Evolutionary conservation across 1,140 invertebrate species (phyloP).

Genomic region (Halictus rubicundus): DNA sequence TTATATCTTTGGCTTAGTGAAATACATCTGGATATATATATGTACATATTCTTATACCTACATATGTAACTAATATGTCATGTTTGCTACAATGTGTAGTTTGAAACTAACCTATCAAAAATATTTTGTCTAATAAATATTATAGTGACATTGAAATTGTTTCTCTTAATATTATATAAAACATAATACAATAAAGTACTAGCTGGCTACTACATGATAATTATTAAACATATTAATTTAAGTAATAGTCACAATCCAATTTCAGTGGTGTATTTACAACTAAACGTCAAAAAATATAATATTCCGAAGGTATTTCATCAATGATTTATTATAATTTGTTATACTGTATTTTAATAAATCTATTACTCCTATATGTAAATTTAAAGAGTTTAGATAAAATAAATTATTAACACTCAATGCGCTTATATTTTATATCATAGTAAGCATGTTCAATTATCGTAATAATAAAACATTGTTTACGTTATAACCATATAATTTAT

Average conservation of each 20-base stretch:
- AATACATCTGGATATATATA: too few species aligned
- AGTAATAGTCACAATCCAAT: not conserved
- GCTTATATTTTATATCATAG: not conserved
- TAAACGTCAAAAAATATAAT: not conserved
- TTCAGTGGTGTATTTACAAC: not conserved
- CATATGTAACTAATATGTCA: not conserved
- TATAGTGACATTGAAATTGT: not conserved
- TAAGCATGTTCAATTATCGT: not conserved
- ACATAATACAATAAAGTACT: not conserved
- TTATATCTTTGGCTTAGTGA: too few species aligned
- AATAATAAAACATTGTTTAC: not conserved
- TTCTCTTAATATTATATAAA: not conserved
- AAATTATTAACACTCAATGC: not conserved
- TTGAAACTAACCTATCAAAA: slow-evolving; percentile 4
- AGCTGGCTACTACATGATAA: not conserved
- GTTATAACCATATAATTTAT: not conserved
- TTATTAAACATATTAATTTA: not conserved
- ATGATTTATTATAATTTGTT: not conserved
- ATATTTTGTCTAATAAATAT: not conserved
- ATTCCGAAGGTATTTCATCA: not conserved
- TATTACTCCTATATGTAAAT: not conserved
- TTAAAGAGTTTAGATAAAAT: not conserved
- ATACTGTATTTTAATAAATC: not conserved
- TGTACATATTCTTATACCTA: not conserved
- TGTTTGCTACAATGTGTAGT: not conserved